phyloP scores from a whole-genome alignment of 2,888 invertebrate genomes.

The Rhagonycha fulva region DNA sequence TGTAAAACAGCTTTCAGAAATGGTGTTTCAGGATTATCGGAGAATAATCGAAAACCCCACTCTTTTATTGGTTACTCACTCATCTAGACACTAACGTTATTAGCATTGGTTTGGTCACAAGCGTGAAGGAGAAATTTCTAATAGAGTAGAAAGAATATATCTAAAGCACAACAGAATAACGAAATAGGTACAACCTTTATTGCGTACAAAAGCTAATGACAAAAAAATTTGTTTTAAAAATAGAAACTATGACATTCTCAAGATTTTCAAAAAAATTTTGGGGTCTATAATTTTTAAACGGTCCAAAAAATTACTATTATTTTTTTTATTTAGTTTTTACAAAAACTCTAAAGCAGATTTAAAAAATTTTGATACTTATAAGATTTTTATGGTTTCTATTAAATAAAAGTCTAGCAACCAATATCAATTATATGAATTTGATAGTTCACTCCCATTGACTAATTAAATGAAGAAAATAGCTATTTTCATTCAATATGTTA shows the following conservation, averaged over 20 bases:
- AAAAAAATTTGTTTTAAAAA: not conserved
- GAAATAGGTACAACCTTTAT: constrained; percentile 22
- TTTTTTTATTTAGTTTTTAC: not conserved
- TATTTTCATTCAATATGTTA: not conserved
- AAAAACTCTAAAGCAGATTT: not conserved
- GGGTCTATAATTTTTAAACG: not conserved
- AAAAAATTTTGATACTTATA: not conserved
- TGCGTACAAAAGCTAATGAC: constrained; percentile 3
- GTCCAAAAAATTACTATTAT: not conserved
- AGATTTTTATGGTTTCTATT: not conserved
- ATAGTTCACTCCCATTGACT: not conserved
- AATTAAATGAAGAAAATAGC: not conserved
- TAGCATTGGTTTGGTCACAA: constrained; percentile 51
- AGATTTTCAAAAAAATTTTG: not conserved
- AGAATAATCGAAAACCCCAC: constrained; percentile 37
- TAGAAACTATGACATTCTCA: not conserved
- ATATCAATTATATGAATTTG: not conserved
- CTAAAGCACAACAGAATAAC: constrained; percentile 27
- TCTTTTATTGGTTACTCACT: constrained; percentile 51
- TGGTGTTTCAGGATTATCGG: constrained; percentile 41
- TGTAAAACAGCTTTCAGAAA: constrained; percentile 35
- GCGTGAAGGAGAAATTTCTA: constrained; percentile 33
- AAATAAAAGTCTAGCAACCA: not conserved
- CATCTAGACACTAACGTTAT: constrained; percentile 51
- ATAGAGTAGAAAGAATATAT: constrained; percentile 25